phyloP scores from a whole-genome alignment of 2,113 vertebrate genomes.

The Phocoena sinus region DNA sequence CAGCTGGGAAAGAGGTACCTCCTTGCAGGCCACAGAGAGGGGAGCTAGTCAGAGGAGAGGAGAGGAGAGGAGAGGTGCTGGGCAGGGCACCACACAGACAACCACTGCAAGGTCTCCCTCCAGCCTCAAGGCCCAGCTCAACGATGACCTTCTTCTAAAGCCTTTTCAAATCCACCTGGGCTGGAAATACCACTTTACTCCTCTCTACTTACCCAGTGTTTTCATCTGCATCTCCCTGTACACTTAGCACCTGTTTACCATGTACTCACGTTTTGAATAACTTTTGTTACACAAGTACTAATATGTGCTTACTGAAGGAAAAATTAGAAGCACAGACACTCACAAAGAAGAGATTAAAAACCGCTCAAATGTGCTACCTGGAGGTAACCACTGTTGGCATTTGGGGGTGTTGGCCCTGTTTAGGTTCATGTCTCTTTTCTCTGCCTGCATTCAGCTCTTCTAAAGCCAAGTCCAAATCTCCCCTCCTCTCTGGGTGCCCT shows the following conservation, averaged over 20 bases:
- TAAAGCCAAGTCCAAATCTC: neutral
- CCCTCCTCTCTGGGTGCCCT: no score
- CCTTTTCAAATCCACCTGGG: neutral
- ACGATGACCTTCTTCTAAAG: neutral
- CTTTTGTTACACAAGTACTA: neutral
- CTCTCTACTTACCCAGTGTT: neutral
- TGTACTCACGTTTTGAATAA: neutral
- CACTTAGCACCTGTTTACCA: neutral
- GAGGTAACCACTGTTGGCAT: neutral
- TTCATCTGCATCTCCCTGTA: neutral
- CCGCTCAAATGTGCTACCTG: neutral
- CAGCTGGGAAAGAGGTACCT: neutral
- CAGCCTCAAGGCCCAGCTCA: neutral
- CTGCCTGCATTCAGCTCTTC: neutral
- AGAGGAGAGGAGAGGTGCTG: neutral
- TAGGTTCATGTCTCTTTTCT: neutral
- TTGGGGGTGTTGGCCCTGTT: neutral
- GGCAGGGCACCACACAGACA: accelerated
- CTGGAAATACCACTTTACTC: neutral
- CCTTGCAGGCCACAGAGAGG: neutral
- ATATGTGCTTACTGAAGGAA: neutral
- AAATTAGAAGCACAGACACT: neutral
- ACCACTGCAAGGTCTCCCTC: neutral
- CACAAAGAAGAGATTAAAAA: constrained; percentile 1
- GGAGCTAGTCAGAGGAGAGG: neutral